Conservation (phyloP, 1,140 invertebrate genomes). For the Nymphalis io region DNA sequence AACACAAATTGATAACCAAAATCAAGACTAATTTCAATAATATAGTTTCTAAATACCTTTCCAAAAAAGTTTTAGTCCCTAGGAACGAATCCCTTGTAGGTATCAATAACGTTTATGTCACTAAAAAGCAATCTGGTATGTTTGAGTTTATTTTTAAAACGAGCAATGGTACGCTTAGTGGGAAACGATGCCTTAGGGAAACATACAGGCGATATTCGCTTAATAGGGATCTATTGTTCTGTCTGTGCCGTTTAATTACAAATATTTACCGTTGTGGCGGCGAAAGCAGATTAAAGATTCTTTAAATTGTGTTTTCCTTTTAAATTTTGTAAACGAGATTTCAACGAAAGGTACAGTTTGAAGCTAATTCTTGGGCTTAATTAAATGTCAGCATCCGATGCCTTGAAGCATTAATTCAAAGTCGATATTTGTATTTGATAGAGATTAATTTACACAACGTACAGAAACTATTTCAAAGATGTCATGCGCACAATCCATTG, state of each 20-base stretch:
- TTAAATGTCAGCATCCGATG: conserved; percentile 21
- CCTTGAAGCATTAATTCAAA: conserved; percentile 16
- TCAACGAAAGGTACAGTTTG: conserved; percentile 14
- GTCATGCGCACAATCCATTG: conserved; percentile 17
- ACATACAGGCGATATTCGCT: conserved; percentile 56
- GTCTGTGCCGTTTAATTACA: conserved; percentile 63
- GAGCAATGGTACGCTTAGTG: conserved; percentile 50
- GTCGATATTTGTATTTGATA: conserved; percentile 22
- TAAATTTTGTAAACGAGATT: conserved; percentile 16
- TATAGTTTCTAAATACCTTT: background rate
- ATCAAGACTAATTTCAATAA: background rate
- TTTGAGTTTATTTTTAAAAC: conserved; percentile 58
- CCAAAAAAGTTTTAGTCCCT: background rate
- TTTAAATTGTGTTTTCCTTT: conserved; percentile 26
- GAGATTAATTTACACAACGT: conserved; percentile 19
- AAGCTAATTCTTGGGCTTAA: conserved; percentile 22
- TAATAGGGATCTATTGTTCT: conserved; percentile 71
- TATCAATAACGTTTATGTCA: conserved; percentile 59
- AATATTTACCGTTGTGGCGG: conserved; percentile 49
- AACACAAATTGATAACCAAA: background rate
- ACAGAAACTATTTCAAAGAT: conserved; percentile 18
- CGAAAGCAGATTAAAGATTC: conserved; percentile 33
- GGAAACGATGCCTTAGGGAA: conserved; percentile 54
- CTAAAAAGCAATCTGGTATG: conserved; percentile 47
- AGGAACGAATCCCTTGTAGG: background rate